These are phyloP conservation scores for Myripristis murdjan DNA, from an alignment of 2,797 vertebrate species.

Conservation along the genomic window DNA sequence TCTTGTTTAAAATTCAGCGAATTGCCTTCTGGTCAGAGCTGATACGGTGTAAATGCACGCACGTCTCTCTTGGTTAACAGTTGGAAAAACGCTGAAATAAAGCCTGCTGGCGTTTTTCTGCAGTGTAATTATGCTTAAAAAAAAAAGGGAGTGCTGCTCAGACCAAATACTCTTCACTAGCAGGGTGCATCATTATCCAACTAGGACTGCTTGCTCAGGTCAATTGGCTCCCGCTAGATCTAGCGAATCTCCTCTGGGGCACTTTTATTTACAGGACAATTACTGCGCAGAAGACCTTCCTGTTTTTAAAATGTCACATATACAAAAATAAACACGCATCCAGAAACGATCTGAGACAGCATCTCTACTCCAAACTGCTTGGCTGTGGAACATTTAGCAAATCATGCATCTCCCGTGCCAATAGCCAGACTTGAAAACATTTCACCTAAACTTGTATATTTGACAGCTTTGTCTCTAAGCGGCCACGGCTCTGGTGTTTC, in stretches of 20 bases:
- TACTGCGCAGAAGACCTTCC: constrained; percentile 43
- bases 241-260: constrained; percentile 37
- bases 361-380: no score
- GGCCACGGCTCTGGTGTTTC: no score
- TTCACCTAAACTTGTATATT: no score
- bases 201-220: constrained; percentile 61
- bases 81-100: constrained; percentile 40
- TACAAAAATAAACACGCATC: constrained; percentile 10
- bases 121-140: constrained; percentile 57
- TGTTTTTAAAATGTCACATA: constrained; percentile 29
- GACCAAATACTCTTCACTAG: constrained; percentile 27
- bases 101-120: constrained; percentile 11
- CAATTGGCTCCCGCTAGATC: constrained; percentile 55
- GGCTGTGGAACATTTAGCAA: no score
- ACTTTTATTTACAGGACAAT: constrained; percentile 60
- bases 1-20: neutral
- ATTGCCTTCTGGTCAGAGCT: constrained; percentile 1
- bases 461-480: no score
- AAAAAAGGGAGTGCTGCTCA: constrained; percentile 26
- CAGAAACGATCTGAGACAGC: no score
- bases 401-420: no score
- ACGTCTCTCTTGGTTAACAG: constrained; percentile 36
- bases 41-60: constrained; percentile 27
- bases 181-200: constrained; percentile 58
- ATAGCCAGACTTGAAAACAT: no score